Base-by-base conservation (phyloP, 2,888 invertebrate genomes). In the Aleiodes leptofemur region DNA sequence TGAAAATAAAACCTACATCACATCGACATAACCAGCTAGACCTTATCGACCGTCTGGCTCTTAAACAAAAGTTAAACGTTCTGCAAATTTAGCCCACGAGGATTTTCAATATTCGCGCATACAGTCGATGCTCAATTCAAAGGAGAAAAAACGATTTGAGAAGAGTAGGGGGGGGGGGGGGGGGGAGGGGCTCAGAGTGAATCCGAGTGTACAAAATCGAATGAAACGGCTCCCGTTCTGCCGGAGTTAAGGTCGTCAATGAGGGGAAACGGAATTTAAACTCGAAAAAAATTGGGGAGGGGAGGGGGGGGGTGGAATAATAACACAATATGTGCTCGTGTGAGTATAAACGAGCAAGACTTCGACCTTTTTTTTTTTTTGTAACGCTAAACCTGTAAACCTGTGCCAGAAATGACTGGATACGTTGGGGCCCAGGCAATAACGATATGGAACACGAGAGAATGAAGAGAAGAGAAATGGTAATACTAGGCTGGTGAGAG, bases 351-450 rank as follows among this genome's bases (percentile, higher is more conserved):
- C 4, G 68, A 51, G 43, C 38, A 43, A 43, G 51, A n/a, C 29
- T 29, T 53, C 69, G 64, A 53, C 61, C 50, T 53, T 56, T 50
- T 68, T 9, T 50, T 68, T 9, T 31, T 23, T 23, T 23, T n/a
- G 23, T n/a, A 51, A 51, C n/a, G 31, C 68, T 51, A 68, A 50
- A 68, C 68, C n/a, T n/a, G 51, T 51, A 68, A 50, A 68, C 68
- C n/a, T n/a, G 34, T 50, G 51, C 59, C 70, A 66, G 68, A 74
- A 74, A 75, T 64, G 79, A 64, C 72, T 78, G 76, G 76, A 69
- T 73, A 73, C 77, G 74, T 75, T 61, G 73, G 73, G 76, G 38
- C 23, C 31, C 73, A 75, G 78, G 77, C 78, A 81, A 81, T 81
- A 81, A 80, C 80, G 79, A 81, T 80, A 79, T 77, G 73, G 73